phyloP scores from a whole-genome alignment of 2,888 invertebrate genomes.

The Polyommatus icarus region DNA sequence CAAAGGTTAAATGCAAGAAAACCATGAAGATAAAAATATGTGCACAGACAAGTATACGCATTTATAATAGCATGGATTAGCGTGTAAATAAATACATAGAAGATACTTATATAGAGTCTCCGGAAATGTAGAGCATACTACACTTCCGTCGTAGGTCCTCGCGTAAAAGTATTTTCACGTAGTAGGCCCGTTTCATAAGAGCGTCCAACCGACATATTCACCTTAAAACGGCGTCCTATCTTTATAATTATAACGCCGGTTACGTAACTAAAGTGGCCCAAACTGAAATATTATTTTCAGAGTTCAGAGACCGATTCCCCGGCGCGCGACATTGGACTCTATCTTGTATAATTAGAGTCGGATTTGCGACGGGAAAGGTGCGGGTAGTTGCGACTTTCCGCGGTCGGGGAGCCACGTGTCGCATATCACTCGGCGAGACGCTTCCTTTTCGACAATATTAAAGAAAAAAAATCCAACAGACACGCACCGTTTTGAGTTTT shows the following conservation, averaged over 20 bases:
- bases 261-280: conserved; percentile 74
- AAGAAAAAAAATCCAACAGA: conserved; percentile 44
- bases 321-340: conserved; percentile 55
- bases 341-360: conserved; percentile 54
- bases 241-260: conserved; percentile 73
- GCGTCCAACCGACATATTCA: conserved; percentile 37
- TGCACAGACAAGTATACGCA: too few species aligned
- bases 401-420: conserved; percentile 67
- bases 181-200: conserved; percentile 32
- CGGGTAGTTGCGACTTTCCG: conserved; percentile 55
- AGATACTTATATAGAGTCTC: background rate
- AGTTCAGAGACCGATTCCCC: conserved; percentile 68
- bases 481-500: conserved; percentile 39
- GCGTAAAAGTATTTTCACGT: background rate
- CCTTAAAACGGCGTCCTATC: conserved; percentile 57
- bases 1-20: too few species aligned
- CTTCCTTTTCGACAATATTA: conserved; percentile 74
- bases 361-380: conserved; percentile 51
- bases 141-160: background rate
- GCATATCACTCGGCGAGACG: conserved; percentile 75
- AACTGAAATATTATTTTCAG: conserved; percentile 79
- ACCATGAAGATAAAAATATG: too few species aligned
- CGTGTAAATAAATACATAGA: too few species aligned
- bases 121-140: background rate
- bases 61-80: too few species aligned